phyloP scores from a whole-genome alignment of 2,888 invertebrate genomes.

The Chloroclystis v-ata region DNA sequence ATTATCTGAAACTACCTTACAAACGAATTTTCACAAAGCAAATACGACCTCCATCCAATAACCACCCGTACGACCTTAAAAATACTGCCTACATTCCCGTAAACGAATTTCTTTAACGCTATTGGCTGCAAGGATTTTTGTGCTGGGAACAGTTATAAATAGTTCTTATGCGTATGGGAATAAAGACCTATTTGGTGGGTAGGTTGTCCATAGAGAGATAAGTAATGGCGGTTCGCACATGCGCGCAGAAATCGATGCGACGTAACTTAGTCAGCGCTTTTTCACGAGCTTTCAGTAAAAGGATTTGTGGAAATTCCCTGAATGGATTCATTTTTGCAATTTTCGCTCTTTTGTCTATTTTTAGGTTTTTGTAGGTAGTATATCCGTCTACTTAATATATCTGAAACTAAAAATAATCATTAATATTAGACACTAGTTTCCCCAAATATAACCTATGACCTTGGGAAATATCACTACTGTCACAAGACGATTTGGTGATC shows the following conservation, averaged over 20 bases:
- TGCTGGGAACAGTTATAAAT: too few relatives aligned
- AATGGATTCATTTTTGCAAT: constrained; percentile 5
- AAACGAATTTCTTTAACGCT: neutral
- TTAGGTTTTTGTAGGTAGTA: neutral
- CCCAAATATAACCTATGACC: too few relatives aligned
- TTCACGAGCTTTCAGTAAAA: constrained; percentile 16
- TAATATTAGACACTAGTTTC: too few relatives aligned
- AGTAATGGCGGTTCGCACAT: constrained; percentile 43
- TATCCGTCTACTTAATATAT: too few relatives aligned
- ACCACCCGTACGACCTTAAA: neutral
- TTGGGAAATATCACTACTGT: too few relatives aligned
- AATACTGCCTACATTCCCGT: neutral
- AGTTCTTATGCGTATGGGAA: neutral
- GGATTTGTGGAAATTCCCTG: constrained; percentile 15
- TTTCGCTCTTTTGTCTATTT: constrained; percentile 1
- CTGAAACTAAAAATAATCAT: too few relatives aligned
- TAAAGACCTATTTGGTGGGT: constrained; percentile 1
- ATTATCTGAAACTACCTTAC: neutral
- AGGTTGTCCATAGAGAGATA: neutral
- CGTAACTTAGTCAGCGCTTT: constrained; percentile 30
- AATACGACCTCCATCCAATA: neutral
- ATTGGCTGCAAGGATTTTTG: neutral
- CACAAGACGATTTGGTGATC: too few relatives aligned
- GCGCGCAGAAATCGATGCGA: constrained; percentile 69
- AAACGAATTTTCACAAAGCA: constrained; percentile 2